A percentile compares a stretch with the other conserved stretches of the same genome.
These are phyloP conservation scores for Hippocampus guttulatus DNA, from an alignment of 2,113 vertebrate genomes.

Conservation along the genomic window DNA sequence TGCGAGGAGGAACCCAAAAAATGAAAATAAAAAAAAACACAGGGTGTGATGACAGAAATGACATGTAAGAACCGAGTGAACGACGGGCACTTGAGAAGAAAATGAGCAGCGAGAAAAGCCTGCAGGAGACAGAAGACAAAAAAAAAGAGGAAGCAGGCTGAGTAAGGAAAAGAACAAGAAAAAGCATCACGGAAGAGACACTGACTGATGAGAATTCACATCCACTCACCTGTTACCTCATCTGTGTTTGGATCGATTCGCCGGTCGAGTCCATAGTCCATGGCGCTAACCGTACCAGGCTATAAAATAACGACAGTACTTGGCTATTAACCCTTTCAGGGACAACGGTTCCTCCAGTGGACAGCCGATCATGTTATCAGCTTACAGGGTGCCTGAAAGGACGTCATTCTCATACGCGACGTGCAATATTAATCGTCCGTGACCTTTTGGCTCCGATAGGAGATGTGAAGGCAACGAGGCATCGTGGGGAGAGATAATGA, in stretches of 20 bases:
- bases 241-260: conserved; percentile 79
- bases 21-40: conserved; percentile 6
- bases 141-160: conserved; percentile 10
- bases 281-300: conserved; percentile 82
- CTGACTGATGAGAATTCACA: conserved; percentile 54
- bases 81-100: conserved; percentile 15
- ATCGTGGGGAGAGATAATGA: conserved; percentile 63
- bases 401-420: conserved; percentile 20
- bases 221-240: conserved; percentile 84
- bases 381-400: no score
- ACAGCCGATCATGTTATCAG: no score
- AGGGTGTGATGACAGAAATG: background rate
- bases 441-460: conserved; percentile 59
- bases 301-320: conserved; percentile 39
- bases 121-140: conserved; percentile 33
- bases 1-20: conserved; percentile 61
- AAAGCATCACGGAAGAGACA: conserved; percentile 21
- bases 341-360: no score
- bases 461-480: conserved; percentile 55
- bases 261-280: conserved; percentile 87
- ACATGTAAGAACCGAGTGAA: background rate
- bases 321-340: no score
- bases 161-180: background rate
- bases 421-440: conserved; percentile 60
- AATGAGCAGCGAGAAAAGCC: conserved; percentile 27